Conservation (phyloP, 2,113 vertebrate species). For the Charadrius vociferus region DNA sequence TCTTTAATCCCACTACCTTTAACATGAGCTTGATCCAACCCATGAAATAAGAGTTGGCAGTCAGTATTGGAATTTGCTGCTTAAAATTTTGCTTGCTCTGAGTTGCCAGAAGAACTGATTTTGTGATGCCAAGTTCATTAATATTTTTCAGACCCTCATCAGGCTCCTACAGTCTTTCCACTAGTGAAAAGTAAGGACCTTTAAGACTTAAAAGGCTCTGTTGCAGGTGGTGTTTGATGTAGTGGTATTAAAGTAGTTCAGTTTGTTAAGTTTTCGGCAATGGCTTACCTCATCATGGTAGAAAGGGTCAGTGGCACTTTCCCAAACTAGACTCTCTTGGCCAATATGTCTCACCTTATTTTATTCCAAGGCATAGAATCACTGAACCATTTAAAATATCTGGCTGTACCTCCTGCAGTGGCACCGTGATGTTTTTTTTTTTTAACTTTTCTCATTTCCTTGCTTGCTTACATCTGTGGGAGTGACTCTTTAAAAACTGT, state of each 20-base stretch:
- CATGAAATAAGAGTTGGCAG: constrained; percentile 2
- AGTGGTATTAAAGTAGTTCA: background rate
- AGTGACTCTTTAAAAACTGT: constrained; percentile 6
- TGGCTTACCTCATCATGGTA: background rate
- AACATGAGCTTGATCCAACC: background rate
- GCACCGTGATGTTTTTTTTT: background rate
- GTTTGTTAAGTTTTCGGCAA: background rate
- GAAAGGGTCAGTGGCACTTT: background rate
- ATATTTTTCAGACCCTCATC: background rate
- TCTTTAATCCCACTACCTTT: background rate
- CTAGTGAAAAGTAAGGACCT: background rate
- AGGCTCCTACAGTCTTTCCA: background rate
- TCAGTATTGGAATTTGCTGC: background rate
- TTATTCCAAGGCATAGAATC: background rate
- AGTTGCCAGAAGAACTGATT: background rate
- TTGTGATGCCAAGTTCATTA: background rate
- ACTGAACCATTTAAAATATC: background rate
- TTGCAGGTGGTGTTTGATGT: background rate
- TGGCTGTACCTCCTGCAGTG: background rate
- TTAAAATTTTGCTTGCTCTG: background rate
- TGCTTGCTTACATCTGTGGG: background rate
- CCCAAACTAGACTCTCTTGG: background rate
- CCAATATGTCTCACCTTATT: background rate
- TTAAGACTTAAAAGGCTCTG: background rate
- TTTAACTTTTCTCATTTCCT: background rate